Conservation (phyloP, 2,888 invertebrate genomes). For the Baccha elongata region DNA sequence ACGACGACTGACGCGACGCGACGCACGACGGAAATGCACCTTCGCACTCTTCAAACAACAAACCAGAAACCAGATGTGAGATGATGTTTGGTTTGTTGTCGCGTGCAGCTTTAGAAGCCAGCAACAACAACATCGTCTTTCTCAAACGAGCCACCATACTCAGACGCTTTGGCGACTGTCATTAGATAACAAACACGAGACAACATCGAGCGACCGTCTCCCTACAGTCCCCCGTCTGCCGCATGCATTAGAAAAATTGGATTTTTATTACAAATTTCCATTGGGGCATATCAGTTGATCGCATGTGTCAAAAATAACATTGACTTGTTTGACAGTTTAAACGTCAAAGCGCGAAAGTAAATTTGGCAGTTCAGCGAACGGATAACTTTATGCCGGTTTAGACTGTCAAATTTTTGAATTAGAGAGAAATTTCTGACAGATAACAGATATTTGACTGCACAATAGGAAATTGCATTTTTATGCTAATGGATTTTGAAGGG, state of each 20-base stretch:
- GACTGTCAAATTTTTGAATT: slow-evolving; percentile 42
- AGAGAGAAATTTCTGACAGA: slow-evolving; percentile 24
- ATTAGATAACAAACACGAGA: slow-evolving; percentile 65
- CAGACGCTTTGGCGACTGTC: slow-evolving; percentile 68
- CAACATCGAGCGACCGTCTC: background rate
- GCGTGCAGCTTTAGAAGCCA: slow-evolving; percentile 23
- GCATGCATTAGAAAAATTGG: slow-evolving; percentile 46
- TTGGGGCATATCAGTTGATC: slow-evolving; percentile 38
- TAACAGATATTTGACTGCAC: slow-evolving; percentile 12
- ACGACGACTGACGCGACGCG: background rate
- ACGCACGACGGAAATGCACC: slow-evolving; percentile 55
- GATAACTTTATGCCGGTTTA: slow-evolving; percentile 19
- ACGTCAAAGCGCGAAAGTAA: slow-evolving; percentile 33
- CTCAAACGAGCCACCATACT: slow-evolving; percentile 46
- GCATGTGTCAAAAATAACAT: slow-evolving; percentile 35
- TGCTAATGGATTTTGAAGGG: slow-evolving; percentile 60
- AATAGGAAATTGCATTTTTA: slow-evolving; percentile 46
- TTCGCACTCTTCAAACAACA: slow-evolving; percentile 39
- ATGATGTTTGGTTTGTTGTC: slow-evolving; percentile 31
- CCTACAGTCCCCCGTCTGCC: background rate
- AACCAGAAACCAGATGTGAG: slow-evolving; percentile 37
- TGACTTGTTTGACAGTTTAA: slow-evolving; percentile 45
- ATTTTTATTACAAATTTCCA: slow-evolving; percentile 56
- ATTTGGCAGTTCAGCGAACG: slow-evolving; percentile 39
- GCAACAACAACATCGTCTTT: slow-evolving; percentile 29